Percentiles rank a stretch among this genome's conserved stretches.
Evolutionary conservation across 2,797 vertebrate species (phyloP).

Genomic region (Anguilla pacifica): DNA sequence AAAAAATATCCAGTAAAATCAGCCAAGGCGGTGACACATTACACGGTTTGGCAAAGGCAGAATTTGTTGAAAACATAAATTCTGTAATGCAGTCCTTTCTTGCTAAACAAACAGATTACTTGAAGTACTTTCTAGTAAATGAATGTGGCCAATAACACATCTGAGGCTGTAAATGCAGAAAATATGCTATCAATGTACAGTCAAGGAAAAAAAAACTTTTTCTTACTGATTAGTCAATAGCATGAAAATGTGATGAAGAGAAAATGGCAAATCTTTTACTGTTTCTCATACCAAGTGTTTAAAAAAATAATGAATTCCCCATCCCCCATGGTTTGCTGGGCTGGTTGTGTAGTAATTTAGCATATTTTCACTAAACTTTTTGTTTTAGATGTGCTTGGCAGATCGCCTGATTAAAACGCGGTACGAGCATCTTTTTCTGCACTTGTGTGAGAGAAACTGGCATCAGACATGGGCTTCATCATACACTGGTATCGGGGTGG

Average conservation of each 20-base stretch:
- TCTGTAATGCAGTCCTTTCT: not conserved
- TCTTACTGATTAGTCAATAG: not conserved
- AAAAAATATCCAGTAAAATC: no score
- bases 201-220: not conserved
- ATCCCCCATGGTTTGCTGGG: not conserved
- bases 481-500: not conserved
- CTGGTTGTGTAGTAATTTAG: not conserved
- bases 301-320: not conserved
- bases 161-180: not conserved
- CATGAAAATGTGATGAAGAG: not conserved
- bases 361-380: not conserved
- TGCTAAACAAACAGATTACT: not conserved
- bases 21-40: not conserved
- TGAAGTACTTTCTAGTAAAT: not conserved
- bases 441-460: not conserved
- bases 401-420: not conserved
- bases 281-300: not conserved
- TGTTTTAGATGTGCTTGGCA: not conserved
- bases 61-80: not conserved
- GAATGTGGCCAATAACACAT: not conserved
- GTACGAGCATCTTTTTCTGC: not conserved
- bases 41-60: not conserved
- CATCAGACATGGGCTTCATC: constrained; percentile 10
- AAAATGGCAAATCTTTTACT: not conserved
- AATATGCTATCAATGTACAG: not conserved